Conservation (phyloP, 2,797 vertebrate genomes). For the Galagoides demidoff region DNA sequence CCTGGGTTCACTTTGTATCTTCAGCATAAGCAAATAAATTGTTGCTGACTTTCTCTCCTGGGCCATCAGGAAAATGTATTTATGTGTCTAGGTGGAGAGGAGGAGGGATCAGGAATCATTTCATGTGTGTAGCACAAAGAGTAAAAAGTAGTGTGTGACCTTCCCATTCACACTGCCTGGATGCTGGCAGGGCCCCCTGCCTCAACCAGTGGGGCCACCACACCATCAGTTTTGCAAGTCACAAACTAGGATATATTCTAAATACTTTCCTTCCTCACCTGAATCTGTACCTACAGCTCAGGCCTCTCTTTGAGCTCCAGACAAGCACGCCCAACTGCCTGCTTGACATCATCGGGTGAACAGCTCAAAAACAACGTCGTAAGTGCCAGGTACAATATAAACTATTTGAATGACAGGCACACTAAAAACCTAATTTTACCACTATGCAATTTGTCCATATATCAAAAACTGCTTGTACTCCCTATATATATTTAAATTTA, state of each 20-base stretch:
- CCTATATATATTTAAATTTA: neutral
- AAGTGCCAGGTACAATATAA: neutral
- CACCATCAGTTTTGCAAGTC: neutral
- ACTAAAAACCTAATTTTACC: neutral
- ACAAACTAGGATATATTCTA: too few species aligned
- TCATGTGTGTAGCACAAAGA: neutral
- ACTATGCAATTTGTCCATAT: neutral
- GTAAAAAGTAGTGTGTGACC: neutral
- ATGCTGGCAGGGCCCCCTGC: too few species aligned
- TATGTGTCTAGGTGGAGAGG: too few species aligned
- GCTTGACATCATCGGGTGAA: neutral
- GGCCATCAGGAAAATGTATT: neutral
- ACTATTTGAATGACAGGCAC: neutral
- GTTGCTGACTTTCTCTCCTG: neutral
- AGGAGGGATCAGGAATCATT: neutral
- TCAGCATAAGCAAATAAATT: neutral
- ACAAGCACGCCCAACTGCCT: accelerated
- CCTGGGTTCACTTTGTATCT: neutral
- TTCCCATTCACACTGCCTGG: neutral
- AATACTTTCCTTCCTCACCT: neutral
- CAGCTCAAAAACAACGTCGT: neutral
- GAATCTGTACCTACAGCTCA: neutral
- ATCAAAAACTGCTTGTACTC: neutral
- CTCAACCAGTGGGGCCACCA: neutral
- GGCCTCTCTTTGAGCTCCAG: neutral